phyloP scores from a whole-genome alignment of 2,113 vertebrate genomes.

The Trinectes maculatus region DNA sequence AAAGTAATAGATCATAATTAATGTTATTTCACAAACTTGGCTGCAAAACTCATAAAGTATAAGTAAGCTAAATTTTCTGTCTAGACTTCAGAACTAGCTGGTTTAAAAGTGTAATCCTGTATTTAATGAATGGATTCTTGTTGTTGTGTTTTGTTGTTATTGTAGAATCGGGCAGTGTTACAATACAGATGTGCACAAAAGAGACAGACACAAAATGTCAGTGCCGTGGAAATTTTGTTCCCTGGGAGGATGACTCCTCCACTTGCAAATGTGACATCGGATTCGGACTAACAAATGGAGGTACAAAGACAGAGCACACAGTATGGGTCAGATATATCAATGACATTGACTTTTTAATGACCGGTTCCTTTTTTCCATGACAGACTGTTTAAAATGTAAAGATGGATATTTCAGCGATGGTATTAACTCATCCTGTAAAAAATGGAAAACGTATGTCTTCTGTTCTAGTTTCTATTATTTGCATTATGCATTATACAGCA shows the following conservation, averaged over 20 bases:
- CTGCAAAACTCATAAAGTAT: not conserved
- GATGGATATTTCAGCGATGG: conserved; percentile 32
- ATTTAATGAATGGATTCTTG: not conserved
- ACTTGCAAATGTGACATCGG: conserved; percentile 55
- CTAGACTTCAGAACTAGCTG: not conserved
- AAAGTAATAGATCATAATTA: too few species aligned
- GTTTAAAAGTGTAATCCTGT: not conserved
- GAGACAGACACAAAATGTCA: conserved; percentile 30
- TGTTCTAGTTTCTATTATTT: not conserved
- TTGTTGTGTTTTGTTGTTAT: not conserved
- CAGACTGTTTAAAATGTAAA: conserved; percentile 56
- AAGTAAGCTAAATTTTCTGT: not conserved
- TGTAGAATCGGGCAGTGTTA: conserved; percentile 8
- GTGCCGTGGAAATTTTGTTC: conserved; percentile 45
- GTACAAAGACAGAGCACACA: conserved; percentile 26
- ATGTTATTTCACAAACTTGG: not conserved
- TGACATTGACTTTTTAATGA: not conserved
- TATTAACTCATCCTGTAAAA: not conserved
- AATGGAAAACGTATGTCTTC: conserved; percentile 63
- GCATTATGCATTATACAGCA: not conserved
- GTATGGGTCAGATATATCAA: not conserved
- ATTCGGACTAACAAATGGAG: conserved; percentile 2
- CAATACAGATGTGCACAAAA: not conserved
- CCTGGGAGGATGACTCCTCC: accelerated
- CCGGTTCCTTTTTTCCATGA: not conserved